Base-by-base conservation (phyloP, 2,113 vertebrate genomes). In the Hydrolagus affinis region DNA sequence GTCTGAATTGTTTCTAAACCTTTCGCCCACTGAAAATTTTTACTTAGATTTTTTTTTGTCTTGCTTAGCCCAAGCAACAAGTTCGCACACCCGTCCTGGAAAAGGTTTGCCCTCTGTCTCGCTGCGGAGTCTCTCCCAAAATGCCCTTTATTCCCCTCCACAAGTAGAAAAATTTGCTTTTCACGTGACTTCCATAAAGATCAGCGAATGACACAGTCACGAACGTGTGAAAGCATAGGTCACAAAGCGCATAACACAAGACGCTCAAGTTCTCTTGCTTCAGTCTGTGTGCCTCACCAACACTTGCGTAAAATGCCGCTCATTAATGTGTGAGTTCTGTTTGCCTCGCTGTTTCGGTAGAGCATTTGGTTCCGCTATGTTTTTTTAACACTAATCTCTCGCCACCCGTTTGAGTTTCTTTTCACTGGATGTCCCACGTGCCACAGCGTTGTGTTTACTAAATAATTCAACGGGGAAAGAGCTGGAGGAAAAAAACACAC, bases 21-120 rank as follows among this genome's bases (percentile, higher is more conserved):
- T 44, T 44, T 44, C 44, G 44, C 44, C 44, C 6, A 44, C 44
- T 44, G 44, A 44, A 44, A 44, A 44, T 44, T 44, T 44, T 3
- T 44, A 1, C 44, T 6, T 44, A 6, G 44, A 44, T 44, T 44
- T 44, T 44, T 44, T 44, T 44, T 44, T 44, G 44, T 44, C 30
- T 72, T 72, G n/a, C 59, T 78, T 78, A 78, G 59, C 12, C 62
- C 3, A 62, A 62, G 76, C 60, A 78, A 23, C 57, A 25, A 78
- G 25, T 59, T 11, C 28, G 25, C 57, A 60, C 21, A 60, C 75
- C 74, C 1, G 44, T 77, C 44, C 59, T 57, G 74, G 59, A 56
- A 77, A 77, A 77, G 56, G 75, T 77, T 77, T 78, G 76, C 76
- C 59, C n/a, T 9, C 76, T 25, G n/a, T 77, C 75, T 78, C 8